Evolutionary conservation across 2,888 invertebrate species (phyloP).

Genomic region (Sminthurides aquaticus): DNA sequence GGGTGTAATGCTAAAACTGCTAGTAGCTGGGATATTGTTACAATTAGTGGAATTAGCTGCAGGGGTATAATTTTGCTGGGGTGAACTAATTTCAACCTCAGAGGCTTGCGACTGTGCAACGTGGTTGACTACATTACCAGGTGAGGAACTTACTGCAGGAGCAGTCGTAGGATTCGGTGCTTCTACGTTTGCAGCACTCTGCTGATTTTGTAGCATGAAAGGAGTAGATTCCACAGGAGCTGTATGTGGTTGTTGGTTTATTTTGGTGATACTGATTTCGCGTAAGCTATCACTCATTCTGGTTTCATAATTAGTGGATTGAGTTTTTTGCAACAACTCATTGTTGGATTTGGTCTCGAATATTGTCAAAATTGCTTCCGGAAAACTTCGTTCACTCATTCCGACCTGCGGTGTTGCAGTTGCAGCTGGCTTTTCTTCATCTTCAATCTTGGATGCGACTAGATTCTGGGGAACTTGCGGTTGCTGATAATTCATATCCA

Average conservation of each 20-base stretch:
- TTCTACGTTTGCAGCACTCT: neutral
- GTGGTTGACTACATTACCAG: constrained; percentile 3
- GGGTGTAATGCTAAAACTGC: constrained; percentile 5
- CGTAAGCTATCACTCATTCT: neutral
- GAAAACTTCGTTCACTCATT: constrained; percentile 9
- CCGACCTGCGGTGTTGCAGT: neutral
- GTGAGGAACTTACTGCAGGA: constrained; percentile 17
- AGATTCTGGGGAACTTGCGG: neutral
- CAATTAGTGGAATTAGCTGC: constrained; percentile 12
- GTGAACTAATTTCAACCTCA: constrained; percentile 2
- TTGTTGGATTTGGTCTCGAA: constrained; percentile 8
- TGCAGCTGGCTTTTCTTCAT: neutral
- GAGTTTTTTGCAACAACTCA: neutral
- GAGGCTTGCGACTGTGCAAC: constrained; percentile 4
- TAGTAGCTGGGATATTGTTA: neutral
- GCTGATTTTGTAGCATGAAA: no score
- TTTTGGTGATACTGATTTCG: neutral
- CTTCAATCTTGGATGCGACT: neutral
- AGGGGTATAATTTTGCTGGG: neutral
- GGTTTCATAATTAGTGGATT: neutral
- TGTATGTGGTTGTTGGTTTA: neutral
- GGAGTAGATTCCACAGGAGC: neutral
- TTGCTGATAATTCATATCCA: neutral
- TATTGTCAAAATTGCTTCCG: constrained; percentile 16
- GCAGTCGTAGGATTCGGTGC: neutral